Evolutionary conservation across 2,888 invertebrate genomes (phyloP).

Genomic region (Cataglyphis rosenhaueri): DNA sequence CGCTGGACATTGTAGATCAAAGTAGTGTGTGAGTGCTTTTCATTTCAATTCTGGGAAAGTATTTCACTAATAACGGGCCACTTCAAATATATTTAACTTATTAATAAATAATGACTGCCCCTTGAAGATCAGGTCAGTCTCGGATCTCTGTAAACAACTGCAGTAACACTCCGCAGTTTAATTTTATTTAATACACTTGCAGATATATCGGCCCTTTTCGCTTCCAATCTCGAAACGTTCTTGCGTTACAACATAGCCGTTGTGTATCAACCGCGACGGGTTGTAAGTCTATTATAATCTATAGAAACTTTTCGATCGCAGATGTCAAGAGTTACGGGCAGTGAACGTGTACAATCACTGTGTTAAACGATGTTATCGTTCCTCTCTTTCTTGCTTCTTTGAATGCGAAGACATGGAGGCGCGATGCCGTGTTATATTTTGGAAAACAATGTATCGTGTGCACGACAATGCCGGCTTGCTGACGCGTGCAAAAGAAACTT

Average conservation of each 20-base stretch:
- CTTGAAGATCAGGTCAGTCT: conserved; percentile 18
- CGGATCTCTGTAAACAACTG: neutral
- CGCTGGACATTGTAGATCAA: neutral
- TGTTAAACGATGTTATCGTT: conserved; percentile 9
- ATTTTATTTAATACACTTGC: neutral
- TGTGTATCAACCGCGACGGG: neutral
- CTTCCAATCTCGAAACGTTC: conserved; percentile 1
- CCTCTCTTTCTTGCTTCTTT: neutral
- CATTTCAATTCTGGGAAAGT: neutral
- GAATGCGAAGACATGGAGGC: neutral
- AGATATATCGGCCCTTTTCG: neutral
- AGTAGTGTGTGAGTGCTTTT: neutral
- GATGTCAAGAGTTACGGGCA: conserved; percentile 22
- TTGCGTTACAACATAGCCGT: neutral
- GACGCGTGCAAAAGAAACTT: conserved; percentile 43
- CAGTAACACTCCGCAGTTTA: neutral
- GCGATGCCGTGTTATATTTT: neutral
- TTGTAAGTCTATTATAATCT: conserved; percentile 3
- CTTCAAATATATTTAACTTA: neutral
- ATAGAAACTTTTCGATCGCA: conserved; percentile 2
- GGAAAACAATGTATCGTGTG: neutral
- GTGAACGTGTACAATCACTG: conserved; percentile 33
- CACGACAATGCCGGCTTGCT: neutral
- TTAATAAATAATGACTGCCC: neutral
- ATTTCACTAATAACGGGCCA: neutral